Base-by-base conservation (phyloP, 2,888 invertebrate genomes). In the Scotopteryx bipunctaria region DNA sequence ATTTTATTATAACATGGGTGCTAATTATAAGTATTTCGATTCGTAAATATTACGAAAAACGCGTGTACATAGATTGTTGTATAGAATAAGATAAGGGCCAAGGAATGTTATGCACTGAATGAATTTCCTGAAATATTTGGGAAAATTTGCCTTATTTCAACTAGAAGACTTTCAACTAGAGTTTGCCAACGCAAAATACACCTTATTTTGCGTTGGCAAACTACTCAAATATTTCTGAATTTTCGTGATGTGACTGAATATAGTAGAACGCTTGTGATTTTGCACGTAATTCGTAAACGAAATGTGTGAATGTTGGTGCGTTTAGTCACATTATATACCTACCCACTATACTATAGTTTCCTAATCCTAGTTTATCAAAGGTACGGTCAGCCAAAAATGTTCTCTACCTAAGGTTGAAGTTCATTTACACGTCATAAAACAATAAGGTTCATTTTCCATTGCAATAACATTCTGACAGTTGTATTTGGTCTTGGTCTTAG, bases 1-100 rank as follows among this genome's bases (percentile, higher is more conserved):
- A 72, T 76, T 59, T 79, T 78, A 72, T 76, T 73, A 77, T 77
- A 70, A 66, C 69, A 73, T 64, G 83, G 86, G 86, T 86, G 86
- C 86, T 86, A 83, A 76, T 45, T 48, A 69, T 67, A 66, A 71
- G 67, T 67, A 64, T 72, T 66, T 65, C 64, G 67, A 69, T 64
- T 67, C 71, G 72, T 67, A 63, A 58, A 60, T 61, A 55, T 59
- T 69, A 75, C 61, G 69, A 46, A 48, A 36, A 43, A 42, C 23
- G 36, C 66, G 63, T 83, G 81, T 82, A 82, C 71, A 78, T 77
- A 77, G 59, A 64, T 64, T 72, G 73, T 77, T 82, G 78, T 83
- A 78, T 76, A 80, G 71, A 61, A 50, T 78, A 76, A 70, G 51
- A 67, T 56, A 73, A 71, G 64, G 6, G 21, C 9, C 23, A 46